phyloP scores from a whole-genome alignment of 2,113 vertebrate genomes.

The Clupea harengus region DNA sequence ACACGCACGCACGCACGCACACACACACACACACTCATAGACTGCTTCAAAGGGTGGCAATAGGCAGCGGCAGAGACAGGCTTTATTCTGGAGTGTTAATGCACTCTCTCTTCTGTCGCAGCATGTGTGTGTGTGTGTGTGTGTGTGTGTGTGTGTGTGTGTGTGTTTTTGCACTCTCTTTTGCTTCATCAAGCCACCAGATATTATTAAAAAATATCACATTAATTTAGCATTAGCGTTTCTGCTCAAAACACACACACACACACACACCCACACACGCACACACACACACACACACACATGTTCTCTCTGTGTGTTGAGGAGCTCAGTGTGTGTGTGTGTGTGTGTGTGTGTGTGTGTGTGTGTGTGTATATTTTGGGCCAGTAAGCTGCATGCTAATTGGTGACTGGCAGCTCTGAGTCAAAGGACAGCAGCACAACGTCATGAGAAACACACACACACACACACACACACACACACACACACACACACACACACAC shows the following conservation, averaged over 20 bases:
- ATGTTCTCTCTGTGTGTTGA: conserved; percentile 40
- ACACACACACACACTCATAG: too few relatives aligned
- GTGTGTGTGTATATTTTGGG: conserved; percentile 75
- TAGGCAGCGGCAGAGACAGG: background rate
- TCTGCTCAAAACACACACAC: too few relatives aligned
- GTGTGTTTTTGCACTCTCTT: too few relatives aligned
- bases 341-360: conserved; percentile 52
- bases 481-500: background rate
- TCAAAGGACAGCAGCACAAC: conserved; percentile 52
- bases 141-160: too few relatives aligned
- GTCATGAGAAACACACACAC: too few relatives aligned
- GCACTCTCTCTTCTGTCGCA: conserved; percentile 16
- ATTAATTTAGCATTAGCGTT: conserved; percentile 54
- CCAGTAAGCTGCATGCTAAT: conserved; percentile 76
- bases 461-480: too few relatives aligned
- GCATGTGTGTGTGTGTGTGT: background rate
- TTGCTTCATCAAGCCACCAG: too few relatives aligned
- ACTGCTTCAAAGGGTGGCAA: too few relatives aligned
- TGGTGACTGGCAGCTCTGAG: conserved; percentile 75
- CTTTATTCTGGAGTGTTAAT: conserved; percentile 47
- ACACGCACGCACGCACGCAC: too few relatives aligned
- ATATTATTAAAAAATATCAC: too few relatives aligned
- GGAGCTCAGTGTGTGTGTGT: conserved; percentile 49
- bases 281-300: too few relatives aligned
- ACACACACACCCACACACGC: too few relatives aligned